Conservation (phyloP, 2,888 invertebrate species). For the Oeneis ivallda region DNA sequence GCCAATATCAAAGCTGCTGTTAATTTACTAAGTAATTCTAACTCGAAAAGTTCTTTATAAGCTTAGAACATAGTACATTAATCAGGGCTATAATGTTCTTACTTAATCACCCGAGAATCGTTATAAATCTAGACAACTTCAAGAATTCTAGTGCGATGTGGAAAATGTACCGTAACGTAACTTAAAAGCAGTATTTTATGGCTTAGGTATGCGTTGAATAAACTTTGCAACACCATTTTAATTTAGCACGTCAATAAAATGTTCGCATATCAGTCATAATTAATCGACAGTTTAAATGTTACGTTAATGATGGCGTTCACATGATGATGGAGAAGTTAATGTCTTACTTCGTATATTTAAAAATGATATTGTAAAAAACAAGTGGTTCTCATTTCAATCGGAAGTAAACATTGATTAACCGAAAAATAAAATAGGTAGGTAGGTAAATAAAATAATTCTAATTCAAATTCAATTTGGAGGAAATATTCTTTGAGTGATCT, state of each 20-base stretch:
- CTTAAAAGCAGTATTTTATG: constrained; percentile 23
- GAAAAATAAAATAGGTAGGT: too few species aligned
- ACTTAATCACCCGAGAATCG: constrained; percentile 22
- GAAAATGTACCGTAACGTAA: constrained; percentile 20
- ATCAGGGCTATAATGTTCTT: constrained; percentile 29
- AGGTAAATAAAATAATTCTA: too few species aligned
- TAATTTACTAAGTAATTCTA: too few species aligned
- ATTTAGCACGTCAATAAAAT: background rate
- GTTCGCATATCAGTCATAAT: background rate
- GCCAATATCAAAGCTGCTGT: too few species aligned
- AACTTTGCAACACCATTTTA: constrained; percentile 3
- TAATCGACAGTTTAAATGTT: background rate
- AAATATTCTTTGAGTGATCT: too few species aligned
- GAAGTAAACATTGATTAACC: too few species aligned
- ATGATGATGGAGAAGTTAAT: too few species aligned
- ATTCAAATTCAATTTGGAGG: too few species aligned
- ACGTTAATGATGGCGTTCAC: too few species aligned
- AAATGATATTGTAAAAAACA: too few species aligned
- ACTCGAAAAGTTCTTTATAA: background rate
- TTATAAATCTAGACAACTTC: constrained; percentile 29
- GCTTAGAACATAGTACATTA: constrained; percentile 13
- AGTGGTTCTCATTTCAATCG: too few species aligned
- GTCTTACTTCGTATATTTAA: too few species aligned
- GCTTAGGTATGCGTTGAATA: constrained; percentile 3
- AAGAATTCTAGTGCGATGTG: constrained; percentile 26